Evolutionary conservation across 2,797 vertebrate species (phyloP).

Genomic region (Danio tinwini): DNA sequence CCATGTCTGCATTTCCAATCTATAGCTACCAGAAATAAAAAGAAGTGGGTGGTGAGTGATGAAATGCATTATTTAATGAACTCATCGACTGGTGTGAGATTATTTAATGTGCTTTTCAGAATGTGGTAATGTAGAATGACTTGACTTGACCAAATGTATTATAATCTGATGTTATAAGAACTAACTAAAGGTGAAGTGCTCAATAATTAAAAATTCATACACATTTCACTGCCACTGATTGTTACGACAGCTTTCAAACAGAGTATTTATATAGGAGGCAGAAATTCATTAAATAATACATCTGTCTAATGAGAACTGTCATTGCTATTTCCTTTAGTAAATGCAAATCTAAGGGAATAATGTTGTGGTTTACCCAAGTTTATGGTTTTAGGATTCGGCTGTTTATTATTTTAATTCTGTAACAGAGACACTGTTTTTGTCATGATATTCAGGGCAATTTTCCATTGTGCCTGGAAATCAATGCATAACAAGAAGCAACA

Average conservation of each 20-base stretch:
- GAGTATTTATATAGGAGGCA: not conserved
- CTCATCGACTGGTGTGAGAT: not conserved
- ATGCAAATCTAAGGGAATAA: not conserved
- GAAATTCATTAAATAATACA: constrained; percentile 3
- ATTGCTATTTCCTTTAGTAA: not conserved
- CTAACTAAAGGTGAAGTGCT: constrained; percentile 16
- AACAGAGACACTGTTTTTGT: not conserved
- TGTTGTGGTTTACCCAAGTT: not conserved
- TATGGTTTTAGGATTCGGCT: too few species aligned
- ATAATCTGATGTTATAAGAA: not conserved
- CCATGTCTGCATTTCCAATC: not conserved
- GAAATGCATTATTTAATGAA: constrained; percentile 25
- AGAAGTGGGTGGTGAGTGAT: constrained; percentile 6
- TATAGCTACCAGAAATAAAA: not conserved
- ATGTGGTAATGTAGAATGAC: not conserved
- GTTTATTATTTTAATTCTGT: too few species aligned
- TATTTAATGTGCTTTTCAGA: not conserved
- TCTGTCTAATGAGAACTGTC: not conserved
- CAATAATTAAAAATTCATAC: not conserved
- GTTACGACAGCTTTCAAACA: not conserved
- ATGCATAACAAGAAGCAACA: not conserved
- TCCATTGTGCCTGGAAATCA: not conserved
- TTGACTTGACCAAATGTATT: not conserved
- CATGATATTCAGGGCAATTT: not conserved
- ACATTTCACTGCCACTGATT: not conserved